Evolutionary conservation across 1,140 invertebrate species (phyloP), one percentile per base, ranked within the genome.

Genomic region (Potamilus streckersoni): DNA sequence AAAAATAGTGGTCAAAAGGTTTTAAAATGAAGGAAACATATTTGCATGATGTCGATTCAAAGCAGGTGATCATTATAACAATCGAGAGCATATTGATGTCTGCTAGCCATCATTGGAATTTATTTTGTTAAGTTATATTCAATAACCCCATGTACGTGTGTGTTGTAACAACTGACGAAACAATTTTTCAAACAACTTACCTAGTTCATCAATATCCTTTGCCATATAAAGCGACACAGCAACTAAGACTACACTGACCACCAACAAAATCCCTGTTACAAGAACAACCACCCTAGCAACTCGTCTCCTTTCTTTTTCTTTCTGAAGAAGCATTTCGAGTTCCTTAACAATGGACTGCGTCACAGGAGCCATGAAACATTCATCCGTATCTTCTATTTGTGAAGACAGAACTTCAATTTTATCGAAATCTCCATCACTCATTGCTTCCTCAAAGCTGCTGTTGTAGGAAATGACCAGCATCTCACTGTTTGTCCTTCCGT

Each of bases 161-260:
- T 38, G 8, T 38, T 38, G 38, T 38, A 38, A 38, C 38, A 38
- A 6, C 4, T 38, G 38, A 38, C 8, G 38, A 1, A 38, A 38
- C 8, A 38, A 38, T 38, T 38, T 38, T 38, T 38, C 38, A 8
- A 38, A 38, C 38, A 38, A 64, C 72, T 56, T 78, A 78, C 76
- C 76, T 71, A 78, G 73, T 74, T 78, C 71, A 55, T 78, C 76
- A 73, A 78, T 78, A 61, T 78, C 76, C 57, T 78, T 78, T 6
- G 76, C 71, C 76, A 78, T 78, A 55, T 70, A 73, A 8, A 78
- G 63, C n/a, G 76, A 78, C 4, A 78, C 59, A 2, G 71, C 71
- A n/a, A 78, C 71, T n/a, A 78, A 71, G 11, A 65, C 71, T 57
- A 73, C 71, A 61, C 76, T 78, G 27, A 78, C 27, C 20, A 78